Conservation (phyloP, 2,113 vertebrate species). For the Actinemys pallida region DNA sequence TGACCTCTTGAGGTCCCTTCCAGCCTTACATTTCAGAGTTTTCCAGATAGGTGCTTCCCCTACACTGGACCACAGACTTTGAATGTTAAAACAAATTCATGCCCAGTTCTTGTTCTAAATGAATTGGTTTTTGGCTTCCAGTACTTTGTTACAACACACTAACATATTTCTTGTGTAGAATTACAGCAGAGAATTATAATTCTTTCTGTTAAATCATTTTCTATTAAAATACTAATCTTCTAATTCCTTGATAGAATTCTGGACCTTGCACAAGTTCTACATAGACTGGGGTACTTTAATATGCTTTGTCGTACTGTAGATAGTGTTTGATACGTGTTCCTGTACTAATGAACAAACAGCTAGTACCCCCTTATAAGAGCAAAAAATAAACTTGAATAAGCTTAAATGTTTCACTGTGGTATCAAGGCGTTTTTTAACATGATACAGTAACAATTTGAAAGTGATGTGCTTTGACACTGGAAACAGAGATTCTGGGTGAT, state of each 20-base stretch:
- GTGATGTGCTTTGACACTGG: neutral
- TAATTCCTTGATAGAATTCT: constrained; percentile 61
- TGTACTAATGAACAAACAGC: neutral
- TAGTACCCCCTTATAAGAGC: neutral
- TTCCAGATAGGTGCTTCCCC: neutral
- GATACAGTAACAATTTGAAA: neutral
- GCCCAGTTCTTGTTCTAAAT: constrained; percentile 66
- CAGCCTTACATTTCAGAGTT: neutral
- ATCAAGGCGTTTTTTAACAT: neutral
- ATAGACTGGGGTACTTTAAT: neutral
- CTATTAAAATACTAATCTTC: constrained; percentile 62
- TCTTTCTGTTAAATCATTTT: constrained; percentile 33
- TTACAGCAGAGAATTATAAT: constrained; percentile 43
- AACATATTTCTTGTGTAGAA: constrained; percentile 42
- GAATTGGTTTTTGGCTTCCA: constrained; percentile 80
- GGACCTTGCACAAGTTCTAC: neutral
- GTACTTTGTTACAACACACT: constrained; percentile 52
- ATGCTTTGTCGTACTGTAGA: neutral
- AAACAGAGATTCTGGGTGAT: neutral
- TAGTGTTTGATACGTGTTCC: neutral
- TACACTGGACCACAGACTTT: constrained; percentile 34
- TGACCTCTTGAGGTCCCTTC: neutral
- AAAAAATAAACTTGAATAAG: neutral
- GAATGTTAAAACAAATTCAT: neutral
- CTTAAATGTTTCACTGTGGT: neutral